phyloP scores from a whole-genome alignment of 2,113 vertebrate genomes.

The Motacilla alba region DNA sequence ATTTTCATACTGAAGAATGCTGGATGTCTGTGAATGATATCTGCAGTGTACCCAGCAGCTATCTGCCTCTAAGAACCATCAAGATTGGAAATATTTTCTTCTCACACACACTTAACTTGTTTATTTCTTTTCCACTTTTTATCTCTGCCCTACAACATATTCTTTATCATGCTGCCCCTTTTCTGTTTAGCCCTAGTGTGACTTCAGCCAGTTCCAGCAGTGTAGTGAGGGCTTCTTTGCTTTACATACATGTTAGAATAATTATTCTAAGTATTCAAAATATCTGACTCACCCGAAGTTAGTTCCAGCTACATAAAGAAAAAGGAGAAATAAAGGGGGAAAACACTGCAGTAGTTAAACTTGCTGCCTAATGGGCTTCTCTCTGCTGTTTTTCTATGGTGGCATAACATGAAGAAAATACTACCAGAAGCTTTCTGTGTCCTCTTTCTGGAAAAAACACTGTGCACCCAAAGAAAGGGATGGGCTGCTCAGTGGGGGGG shows the following conservation, averaged over 20 bases:
- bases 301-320: neutral
- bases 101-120: neutral
- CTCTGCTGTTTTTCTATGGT: neutral
- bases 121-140: neutral
- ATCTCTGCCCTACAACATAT: neutral
- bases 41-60: neutral
- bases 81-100: neutral
- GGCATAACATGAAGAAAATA: neutral
- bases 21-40: neutral
- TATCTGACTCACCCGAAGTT: neutral
- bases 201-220: neutral
- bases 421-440: neutral
- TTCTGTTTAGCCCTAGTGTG: neutral
- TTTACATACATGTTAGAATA: neutral
- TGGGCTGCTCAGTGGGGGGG: no score
- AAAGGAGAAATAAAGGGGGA: neutral
- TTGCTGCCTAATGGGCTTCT: neutral
- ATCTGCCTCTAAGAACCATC: neutral
- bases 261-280: neutral
- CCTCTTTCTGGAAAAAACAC: neutral
- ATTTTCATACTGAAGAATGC: neutral
- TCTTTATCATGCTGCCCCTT: neutral
- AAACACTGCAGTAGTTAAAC: neutral
- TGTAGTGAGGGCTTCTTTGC: neutral
- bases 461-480: neutral